Evolutionary conservation across 2,113 vertebrate genomes (phyloP).

Genomic region (Ibidorhyncha struthersii): DNA sequence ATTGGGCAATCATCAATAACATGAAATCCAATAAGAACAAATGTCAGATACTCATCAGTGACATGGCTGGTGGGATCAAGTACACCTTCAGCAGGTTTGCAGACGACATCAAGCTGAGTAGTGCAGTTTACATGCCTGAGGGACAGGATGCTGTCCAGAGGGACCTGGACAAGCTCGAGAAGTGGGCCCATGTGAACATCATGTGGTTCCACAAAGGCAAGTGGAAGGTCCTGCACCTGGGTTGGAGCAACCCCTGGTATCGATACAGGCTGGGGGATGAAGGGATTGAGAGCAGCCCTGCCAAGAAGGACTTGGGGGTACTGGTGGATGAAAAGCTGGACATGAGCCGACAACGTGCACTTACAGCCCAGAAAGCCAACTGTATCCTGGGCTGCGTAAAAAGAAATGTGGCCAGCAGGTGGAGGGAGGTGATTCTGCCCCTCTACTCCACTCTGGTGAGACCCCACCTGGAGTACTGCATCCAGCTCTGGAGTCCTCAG

Average conservation of each 20-base stretch:
- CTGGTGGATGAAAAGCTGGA: background rate
- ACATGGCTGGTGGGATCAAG: background rate
- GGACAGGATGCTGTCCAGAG: background rate
- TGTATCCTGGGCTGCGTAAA: background rate
- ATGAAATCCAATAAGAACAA: background rate
- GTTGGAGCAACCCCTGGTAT: background rate
- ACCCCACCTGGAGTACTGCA: background rate
- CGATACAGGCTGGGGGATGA: background rate
- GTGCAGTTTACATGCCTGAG: background rate
- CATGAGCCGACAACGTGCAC: background rate
- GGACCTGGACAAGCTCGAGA: background rate
- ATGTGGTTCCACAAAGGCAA: background rate
- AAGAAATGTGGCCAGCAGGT: background rate
- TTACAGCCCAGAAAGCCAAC: background rate
- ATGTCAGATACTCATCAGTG: background rate
- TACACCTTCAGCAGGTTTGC: background rate
- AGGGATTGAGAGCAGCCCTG: background rate
- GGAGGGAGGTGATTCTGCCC: background rate
- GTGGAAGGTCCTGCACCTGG: background rate
- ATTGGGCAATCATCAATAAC: background rate
- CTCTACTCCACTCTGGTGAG: background rate
- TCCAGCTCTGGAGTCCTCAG: background rate
- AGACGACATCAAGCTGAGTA: background rate
- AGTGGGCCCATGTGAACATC: background rate
- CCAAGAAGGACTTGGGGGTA: background rate